Base-by-base conservation (phyloP, 2,797 vertebrate species). In the Peromyscus eremicus region DNA sequence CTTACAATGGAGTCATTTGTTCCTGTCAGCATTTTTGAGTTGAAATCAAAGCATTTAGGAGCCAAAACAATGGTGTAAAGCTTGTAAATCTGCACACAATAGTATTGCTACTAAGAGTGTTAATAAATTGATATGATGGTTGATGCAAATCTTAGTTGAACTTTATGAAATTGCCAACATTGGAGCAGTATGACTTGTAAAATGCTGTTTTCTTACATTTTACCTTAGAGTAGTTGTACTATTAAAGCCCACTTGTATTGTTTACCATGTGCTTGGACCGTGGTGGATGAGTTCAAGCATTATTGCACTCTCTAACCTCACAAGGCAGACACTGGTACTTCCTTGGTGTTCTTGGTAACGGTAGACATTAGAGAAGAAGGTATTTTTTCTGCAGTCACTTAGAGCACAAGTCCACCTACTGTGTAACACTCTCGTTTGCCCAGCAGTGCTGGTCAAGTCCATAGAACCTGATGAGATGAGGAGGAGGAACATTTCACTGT, bases 11-110 rank as follows among this genome's bases (percentile, higher is more conserved):
- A 92, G 34, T 80, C 32, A 68, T 93, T 57, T 95, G n/a, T 85
- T 17, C 80, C 84, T 90, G 60, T 76, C 16, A 70, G 8, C 23
- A 43, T 95, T 91, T 92, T 32, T 0, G 6, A 68, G 34, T 79
- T 94, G 46, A 91, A 85, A 92, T 76, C 34, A 83, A 17, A 96
- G 49, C 49, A 80, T 88, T 89, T 94, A 13, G 49, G 76, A 87
- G 29, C 3, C 19, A 80, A 68, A 79, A 71, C 2, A 82, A 82
- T 37, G 34, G 89, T 19, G 11, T 11, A 79, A 34, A 37, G 13
- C 25, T 93, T 14, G 16, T 79, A 90, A 93, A 49, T 83, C 93
- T 40, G 84, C 43, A 79, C 23, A 82, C n/a, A 57, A n/a, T 46
- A 91, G 32, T 91, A 60, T 17, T 73, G 9, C 13, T 93, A 64